These are phyloP conservation scores for Drosophila recens DNA, from an alignment of 2,888 invertebrate species.

Conservation along the genomic window DNA sequence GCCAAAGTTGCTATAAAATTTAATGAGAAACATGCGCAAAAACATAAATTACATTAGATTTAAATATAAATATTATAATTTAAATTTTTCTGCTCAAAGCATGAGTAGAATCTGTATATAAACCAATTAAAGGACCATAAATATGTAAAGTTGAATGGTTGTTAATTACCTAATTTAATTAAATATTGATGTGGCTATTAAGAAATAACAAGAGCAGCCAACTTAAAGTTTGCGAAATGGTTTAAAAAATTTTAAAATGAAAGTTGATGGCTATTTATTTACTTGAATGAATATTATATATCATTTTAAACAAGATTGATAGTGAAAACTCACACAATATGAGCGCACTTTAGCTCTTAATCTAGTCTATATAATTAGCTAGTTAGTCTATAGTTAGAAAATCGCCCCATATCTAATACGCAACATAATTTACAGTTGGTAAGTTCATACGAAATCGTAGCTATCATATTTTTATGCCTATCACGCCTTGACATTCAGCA, in stretches of 20 bases:
- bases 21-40: background rate
- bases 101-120: background rate
- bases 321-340: too few species aligned
- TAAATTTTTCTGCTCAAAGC: background rate
- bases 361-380: too few species aligned
- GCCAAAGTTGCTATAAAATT: background rate
- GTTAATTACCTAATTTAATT: too few species aligned
- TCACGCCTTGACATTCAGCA: slow-evolving; percentile 19
- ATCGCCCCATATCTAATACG: background rate
- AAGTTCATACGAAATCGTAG: slow-evolving; percentile 10
- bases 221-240: too few species aligned
- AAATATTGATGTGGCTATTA: too few species aligned
- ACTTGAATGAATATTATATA: too few species aligned
- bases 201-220: too few species aligned
- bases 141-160: background rate
- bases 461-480: slow-evolving; percentile 44
- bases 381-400: too few species aligned
- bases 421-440: background rate
- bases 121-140: background rate
- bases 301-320: too few species aligned
- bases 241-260: too few species aligned
- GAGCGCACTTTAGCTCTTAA: too few species aligned
- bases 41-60: background rate
- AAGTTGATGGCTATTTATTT: too few species aligned
- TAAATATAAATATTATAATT: background rate